phyloP scores from a whole-genome alignment of 2,113 vertebrate genomes.

The Microcebus jonahi region DNA sequence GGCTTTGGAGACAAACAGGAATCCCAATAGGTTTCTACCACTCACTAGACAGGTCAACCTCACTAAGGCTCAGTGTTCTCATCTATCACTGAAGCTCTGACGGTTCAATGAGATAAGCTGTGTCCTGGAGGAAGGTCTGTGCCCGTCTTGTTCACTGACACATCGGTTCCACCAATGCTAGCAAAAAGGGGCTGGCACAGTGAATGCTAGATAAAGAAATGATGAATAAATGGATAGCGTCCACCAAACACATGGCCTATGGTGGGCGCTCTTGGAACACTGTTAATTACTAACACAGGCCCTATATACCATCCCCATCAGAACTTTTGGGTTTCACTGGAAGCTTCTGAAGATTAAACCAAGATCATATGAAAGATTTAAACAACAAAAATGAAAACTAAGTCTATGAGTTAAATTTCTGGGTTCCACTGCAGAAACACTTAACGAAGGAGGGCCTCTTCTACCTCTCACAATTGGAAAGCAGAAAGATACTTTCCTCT shows the following conservation, averaged over 20 bases:
- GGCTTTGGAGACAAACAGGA: not conserved
- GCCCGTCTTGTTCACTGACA: not conserved
- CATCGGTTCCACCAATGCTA: not conserved
- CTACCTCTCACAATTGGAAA: slow-evolving; percentile 15
- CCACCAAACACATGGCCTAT: rapidly evolving
- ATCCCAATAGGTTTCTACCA: not conserved
- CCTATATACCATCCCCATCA: not conserved
- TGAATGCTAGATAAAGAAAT: not conserved
- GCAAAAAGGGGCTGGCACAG: not conserved
- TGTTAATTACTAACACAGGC: not conserved
- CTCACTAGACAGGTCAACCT: not conserved
- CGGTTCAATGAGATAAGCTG: not conserved
- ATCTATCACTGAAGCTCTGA: not conserved
- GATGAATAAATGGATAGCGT: not conserved
- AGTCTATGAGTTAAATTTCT: not conserved
- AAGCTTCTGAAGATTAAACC: not conserved
- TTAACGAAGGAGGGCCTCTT: not conserved
- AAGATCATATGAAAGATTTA: not conserved
- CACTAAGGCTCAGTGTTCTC: not conserved
- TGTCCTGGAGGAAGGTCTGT: not conserved
- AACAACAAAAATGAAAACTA: not conserved
- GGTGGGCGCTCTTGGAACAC: not conserved
- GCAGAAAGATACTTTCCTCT: slow-evolving; percentile 20
- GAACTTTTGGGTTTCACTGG: not conserved
- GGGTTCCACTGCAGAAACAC: not conserved